These are phyloP conservation scores for Drosophila mimetica DNA, from an alignment of 2,888 invertebrate species.

Conservation along the genomic window DNA sequence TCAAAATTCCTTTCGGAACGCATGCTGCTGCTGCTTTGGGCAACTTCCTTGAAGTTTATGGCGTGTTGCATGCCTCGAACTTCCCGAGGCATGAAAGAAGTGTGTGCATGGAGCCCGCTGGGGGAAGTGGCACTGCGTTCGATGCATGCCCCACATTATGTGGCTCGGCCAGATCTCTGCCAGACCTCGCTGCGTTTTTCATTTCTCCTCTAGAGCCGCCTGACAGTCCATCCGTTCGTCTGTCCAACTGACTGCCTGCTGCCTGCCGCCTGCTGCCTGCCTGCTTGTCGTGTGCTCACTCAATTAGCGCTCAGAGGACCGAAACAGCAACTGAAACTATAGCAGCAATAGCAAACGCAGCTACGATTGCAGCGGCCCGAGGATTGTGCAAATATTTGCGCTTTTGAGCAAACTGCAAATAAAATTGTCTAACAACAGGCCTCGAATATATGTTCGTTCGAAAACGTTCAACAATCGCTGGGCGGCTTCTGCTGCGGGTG, in stretches of 20 bases:
- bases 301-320: slow-evolving; percentile 77
- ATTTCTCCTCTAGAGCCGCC: slow-evolving; percentile 69
- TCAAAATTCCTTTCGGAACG: slow-evolving; percentile 40
- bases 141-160: slow-evolving; percentile 56
- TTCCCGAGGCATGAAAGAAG: slow-evolving; percentile 57
- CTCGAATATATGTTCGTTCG: slow-evolving; percentile 39
- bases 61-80: slow-evolving; percentile 68
- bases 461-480: slow-evolving; percentile 46
- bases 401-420: slow-evolving; percentile 70
- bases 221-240: slow-evolving; percentile 25
- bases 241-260: slow-evolving; percentile 22
- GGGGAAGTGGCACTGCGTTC: slow-evolving; percentile 32
- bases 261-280: slow-evolving; percentile 31
- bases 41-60: slow-evolving; percentile 73
- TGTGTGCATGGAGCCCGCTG: slow-evolving; percentile 14
- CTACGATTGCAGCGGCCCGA: slow-evolving; percentile 53
- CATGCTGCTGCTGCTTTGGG: slow-evolving; percentile 16
- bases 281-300: slow-evolving; percentile 76
- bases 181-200: slow-evolving; percentile 76
- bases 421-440: slow-evolving; percentile 65
- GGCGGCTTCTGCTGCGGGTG: slow-evolving; percentile 34
- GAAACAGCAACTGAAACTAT: slow-evolving; percentile 57
- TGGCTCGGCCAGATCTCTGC: slow-evolving; percentile 29
- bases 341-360: slow-evolving; percentile 31
- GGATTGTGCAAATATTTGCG: slow-evolving; percentile 77